Conservation (phyloP, 2,113 vertebrate genomes). For the Chroicocephalus ridibundus region DNA sequence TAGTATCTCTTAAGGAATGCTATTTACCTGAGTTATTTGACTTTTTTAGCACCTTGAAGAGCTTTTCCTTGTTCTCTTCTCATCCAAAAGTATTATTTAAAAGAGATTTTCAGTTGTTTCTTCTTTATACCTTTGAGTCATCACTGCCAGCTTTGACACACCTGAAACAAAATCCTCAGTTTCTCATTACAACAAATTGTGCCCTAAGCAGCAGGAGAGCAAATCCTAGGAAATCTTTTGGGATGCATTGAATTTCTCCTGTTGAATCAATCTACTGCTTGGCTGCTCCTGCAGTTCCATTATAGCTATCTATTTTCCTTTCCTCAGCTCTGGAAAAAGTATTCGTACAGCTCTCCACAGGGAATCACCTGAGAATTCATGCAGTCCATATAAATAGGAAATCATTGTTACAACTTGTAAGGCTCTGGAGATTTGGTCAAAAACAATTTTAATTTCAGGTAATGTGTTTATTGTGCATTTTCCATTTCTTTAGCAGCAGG, state of each 20-base stretch:
- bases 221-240: slow-evolving; percentile 67
- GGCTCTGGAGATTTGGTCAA: slow-evolving; percentile 25
- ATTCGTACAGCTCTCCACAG: slow-evolving; percentile 44
- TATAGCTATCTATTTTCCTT: slow-evolving; percentile 69
- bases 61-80: not conserved
- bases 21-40: not conserved
- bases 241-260: slow-evolving; percentile 70
- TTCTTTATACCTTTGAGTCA: slow-evolving; percentile 23
- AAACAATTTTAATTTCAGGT: slow-evolving; percentile 58
- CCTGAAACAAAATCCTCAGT: slow-evolving; percentile 67
- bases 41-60: not conserved
- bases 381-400: slow-evolving; percentile 45
- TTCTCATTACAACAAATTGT: slow-evolving; percentile 72
- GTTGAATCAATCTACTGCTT: slow-evolving; percentile 76
- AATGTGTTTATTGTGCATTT: slow-evolving; percentile 40
- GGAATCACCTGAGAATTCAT: slow-evolving; percentile 50
- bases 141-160: slow-evolving; percentile 52
- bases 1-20: not conserved
- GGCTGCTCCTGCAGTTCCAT: slow-evolving; percentile 63
- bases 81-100: slow-evolving; percentile 32
- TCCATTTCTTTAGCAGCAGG: slow-evolving; percentile 9
- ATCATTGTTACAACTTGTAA: slow-evolving; percentile 30
- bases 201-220: slow-evolving; percentile 53
- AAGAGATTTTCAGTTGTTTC: slow-evolving; percentile 12
- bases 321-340: slow-evolving; percentile 40